Conservation (phyloP, 2,113 vertebrate genomes). For the Danio rerio region DNA sequence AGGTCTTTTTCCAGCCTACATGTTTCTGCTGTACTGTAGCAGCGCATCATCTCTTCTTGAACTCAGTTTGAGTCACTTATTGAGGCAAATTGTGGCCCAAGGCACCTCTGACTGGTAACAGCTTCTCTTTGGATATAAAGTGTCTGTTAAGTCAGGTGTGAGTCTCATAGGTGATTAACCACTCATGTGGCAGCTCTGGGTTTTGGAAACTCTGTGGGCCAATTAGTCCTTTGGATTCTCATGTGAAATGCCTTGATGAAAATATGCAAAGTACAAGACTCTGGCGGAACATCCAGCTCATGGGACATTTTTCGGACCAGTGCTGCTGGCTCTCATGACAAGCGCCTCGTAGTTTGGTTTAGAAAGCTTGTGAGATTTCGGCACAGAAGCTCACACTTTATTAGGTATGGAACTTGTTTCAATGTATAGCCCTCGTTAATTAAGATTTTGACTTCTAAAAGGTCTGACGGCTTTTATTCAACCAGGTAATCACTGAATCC, state of each 20-base stretch:
- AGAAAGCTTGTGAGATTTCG: constrained; percentile 58
- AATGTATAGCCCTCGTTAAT: background rate
- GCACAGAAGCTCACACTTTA: constrained; percentile 57
- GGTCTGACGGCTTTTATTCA: background rate
- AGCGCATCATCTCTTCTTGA: background rate
- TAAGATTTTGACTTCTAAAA: background rate
- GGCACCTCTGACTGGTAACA: constrained; percentile 43
- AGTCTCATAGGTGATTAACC: constrained; percentile 74
- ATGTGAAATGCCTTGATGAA: constrained; percentile 79
- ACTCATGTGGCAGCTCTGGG: constrained; percentile 72
- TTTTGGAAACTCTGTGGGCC: constrained; percentile 76
- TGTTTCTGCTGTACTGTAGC: background rate
- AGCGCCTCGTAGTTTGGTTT: constrained; percentile 65
- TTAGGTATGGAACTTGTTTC: background rate
- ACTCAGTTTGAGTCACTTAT: background rate
- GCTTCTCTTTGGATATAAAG: constrained; percentile 61
- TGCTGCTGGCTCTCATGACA: constrained; percentile 72
- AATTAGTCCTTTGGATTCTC: constrained; percentile 79
- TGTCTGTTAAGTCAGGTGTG: constrained; percentile 78
- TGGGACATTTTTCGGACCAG: constrained; percentile 71
- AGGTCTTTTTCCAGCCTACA: background rate
- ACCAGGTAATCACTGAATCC: background rate
- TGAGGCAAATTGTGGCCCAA: constrained; percentile 24
- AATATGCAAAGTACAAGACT: constrained; percentile 69
- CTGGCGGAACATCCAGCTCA: constrained; percentile 66